These are phyloP conservation scores for Nomada ruficornis DNA, from an alignment of 2,888 invertebrate genomes.

Conservation along the genomic window DNA sequence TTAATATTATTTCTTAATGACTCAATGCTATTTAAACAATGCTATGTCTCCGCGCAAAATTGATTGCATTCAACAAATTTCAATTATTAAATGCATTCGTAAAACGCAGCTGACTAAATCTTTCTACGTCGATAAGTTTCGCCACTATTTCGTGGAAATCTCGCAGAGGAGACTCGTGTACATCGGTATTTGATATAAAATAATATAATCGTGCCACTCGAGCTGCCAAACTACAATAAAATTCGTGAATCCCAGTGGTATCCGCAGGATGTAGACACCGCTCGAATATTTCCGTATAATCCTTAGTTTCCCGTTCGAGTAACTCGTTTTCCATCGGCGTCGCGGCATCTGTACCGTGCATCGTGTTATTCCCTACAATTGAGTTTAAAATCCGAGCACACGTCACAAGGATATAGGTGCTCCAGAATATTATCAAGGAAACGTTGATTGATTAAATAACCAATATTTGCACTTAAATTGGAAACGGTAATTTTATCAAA, in stretches of 20 bases:
- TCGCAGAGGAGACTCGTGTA: not conserved
- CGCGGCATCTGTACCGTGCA: not conserved
- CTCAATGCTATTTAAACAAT: too few species aligned
- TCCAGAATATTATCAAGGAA: not conserved
- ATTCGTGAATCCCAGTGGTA: constrained; percentile 8
- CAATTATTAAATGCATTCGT: too few species aligned
- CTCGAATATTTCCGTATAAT: constrained; percentile 20
- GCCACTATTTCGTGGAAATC: too few species aligned
- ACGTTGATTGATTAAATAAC: not conserved
- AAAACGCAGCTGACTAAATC: too few species aligned
- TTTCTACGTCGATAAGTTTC: too few species aligned
- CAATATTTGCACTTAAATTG: not conserved
- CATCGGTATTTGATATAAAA: not conserved
- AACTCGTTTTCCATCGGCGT: constrained; percentile 23
- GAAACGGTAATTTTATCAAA: not conserved
- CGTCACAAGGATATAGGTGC: not conserved
- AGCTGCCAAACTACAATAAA: not conserved
- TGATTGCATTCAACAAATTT: too few species aligned
- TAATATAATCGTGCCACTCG: not conserved
- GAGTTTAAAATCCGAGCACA: not conserved
- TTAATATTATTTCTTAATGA: too few species aligned
- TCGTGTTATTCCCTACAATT: constrained; percentile 5
- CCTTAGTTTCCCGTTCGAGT: constrained; percentile 26
- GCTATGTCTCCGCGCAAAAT: too few species aligned
- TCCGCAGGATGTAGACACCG: constrained; percentile 26